Percentiles rank a stretch among this genome's conserved stretches.
These are phyloP conservation scores for Phyllotreta striolata DNA, from an alignment of 2,888 invertebrate genomes.

Conservation along the genomic window DNA sequence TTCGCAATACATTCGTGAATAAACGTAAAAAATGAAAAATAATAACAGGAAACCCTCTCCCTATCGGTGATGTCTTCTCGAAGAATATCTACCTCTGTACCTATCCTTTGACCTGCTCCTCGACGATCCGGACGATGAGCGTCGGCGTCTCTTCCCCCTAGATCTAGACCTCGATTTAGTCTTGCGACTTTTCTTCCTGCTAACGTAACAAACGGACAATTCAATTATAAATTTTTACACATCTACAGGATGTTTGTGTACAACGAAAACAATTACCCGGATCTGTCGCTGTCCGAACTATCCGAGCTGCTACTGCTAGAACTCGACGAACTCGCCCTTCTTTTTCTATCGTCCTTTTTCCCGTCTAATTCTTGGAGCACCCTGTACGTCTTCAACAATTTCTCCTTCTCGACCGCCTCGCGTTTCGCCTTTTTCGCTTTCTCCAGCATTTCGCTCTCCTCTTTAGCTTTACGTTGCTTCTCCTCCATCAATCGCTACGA, in stretches of 20 bases:
- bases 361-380: slow-evolving; percentile 58
- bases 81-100: slow-evolving; percentile 12
- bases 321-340: slow-evolving; percentile 46
- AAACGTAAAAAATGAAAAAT: slow-evolving; percentile 6
- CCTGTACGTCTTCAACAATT: slow-evolving; percentile 59
- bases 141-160: slow-evolving; percentile 24
- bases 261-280: slow-evolving; percentile 34
- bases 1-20: background rate
- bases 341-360: slow-evolving; percentile 46
- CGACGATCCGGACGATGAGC: slow-evolving; percentile 31
- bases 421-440: slow-evolving; percentile 59
- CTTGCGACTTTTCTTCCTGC: slow-evolving; percentile 25
- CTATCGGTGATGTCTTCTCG: slow-evolving; percentile 31
- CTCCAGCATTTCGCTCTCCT: slow-evolving; percentile 61
- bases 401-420: slow-evolving; percentile 60
- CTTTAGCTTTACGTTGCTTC: slow-evolving; percentile 60
- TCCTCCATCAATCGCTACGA: slow-evolving; percentile 54
- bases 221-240: slow-evolving; percentile 1
- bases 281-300: slow-evolving; percentile 45
- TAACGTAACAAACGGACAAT: slow-evolving; percentile 1
- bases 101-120: slow-evolving; percentile 33
- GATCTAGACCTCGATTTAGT: slow-evolving; percentile 26
- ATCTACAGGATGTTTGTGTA: slow-evolving; percentile 5
- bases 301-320: slow-evolving; percentile 51
- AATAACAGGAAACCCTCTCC: background rate